A percentile compares a stretch with the other conserved stretches of the same genome.
Evolutionary conservation across 2,888 invertebrate genomes (phyloP).

Genomic region (Loripinus fragilis): DNA sequence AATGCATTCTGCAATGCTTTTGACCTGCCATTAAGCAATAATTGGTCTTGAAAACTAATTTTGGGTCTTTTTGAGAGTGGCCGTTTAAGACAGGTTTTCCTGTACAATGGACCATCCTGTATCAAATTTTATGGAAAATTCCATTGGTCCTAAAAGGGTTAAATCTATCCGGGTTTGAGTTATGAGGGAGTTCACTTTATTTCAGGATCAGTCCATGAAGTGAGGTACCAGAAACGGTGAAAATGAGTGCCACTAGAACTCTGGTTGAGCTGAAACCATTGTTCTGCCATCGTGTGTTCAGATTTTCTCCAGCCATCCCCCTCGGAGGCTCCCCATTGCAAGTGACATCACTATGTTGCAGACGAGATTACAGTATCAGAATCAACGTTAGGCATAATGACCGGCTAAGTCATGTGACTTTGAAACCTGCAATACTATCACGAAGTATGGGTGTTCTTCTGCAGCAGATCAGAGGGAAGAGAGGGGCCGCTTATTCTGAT

Average conservation of each 20-base stretch:
- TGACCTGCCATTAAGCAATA: too few relatives aligned
- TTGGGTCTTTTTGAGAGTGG: too few relatives aligned
- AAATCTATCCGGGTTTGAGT: too few relatives aligned
- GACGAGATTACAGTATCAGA: slow-evolving; percentile 13
- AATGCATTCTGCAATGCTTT: too few relatives aligned
- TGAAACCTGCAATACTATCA: slow-evolving; percentile 20
- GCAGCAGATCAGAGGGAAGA: slow-evolving; percentile 7
- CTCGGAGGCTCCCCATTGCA: background rate
- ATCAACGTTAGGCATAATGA: slow-evolving; percentile 45
- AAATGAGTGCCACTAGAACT: background rate
- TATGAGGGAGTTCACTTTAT: too few relatives aligned
- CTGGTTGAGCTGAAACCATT: background rate
- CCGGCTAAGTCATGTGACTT: slow-evolving; percentile 25
- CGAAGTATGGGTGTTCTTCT: background rate
- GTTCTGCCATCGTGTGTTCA: background rate
- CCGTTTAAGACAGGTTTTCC: too few relatives aligned
- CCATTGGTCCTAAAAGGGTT: too few relatives aligned
- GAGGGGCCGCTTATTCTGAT: slow-evolving; percentile 20
- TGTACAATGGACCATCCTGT: too few relatives aligned
- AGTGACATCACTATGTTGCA: background rate
- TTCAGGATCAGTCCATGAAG: too few relatives aligned
- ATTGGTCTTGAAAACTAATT: too few relatives aligned
- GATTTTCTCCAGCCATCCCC: background rate
- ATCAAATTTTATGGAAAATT: too few relatives aligned
- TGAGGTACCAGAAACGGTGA: background rate